Evolutionary conservation across 2,113 vertebrate species (phyloP), one percentile per base, ranked within the genome.

Genomic region (Gyps fulvus): DNA sequence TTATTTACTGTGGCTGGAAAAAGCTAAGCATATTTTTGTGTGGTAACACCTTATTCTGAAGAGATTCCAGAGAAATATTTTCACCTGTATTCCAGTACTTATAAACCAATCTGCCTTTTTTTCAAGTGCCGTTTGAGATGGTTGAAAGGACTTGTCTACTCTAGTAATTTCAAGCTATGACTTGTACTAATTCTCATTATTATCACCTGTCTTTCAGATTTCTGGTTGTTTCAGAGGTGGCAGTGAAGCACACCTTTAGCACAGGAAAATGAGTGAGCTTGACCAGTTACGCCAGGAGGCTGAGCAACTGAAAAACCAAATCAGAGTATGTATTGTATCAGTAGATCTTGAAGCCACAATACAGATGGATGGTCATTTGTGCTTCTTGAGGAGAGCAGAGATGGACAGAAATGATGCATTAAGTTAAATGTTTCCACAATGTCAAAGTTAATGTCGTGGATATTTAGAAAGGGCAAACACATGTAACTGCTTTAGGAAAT

Each of bases 231-330:
- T 97, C 96, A 97, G 99, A 98, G 98, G 98, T 98, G 97, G 98
- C 98, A 97, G 98, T 95, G 97, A 98, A 98, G 98, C 98, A 95
- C 98, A 98, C 98, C 98, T 98, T 98, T 98, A 98, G 98, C 97
- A 98, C 97, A 98, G 98, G 98, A 99, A 99, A 99, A 99, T 99
- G 99, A 99, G 99, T 90, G 99, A 99, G 98, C 99, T 99, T 73
- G 99, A 99, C 98, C 99, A 99, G 98, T 98, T 99, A 98, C 99
- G 99, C 98, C 99, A 99, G 98, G 99, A 99, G 99, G 99, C 99
- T 90, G 99, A 99, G 96, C 99, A 99, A 96, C 99, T 99, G 96
- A 99, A 99, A 98, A 99, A 99, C 98, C 99, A 99, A 98, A 99
- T 99, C 98, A 98, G 99, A 99, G 99, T 99, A 97, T 25, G 99